These are phyloP conservation scores for Murina feae DNA, from an alignment of 2,113 vertebrate genomes.

Conservation along the genomic window DNA sequence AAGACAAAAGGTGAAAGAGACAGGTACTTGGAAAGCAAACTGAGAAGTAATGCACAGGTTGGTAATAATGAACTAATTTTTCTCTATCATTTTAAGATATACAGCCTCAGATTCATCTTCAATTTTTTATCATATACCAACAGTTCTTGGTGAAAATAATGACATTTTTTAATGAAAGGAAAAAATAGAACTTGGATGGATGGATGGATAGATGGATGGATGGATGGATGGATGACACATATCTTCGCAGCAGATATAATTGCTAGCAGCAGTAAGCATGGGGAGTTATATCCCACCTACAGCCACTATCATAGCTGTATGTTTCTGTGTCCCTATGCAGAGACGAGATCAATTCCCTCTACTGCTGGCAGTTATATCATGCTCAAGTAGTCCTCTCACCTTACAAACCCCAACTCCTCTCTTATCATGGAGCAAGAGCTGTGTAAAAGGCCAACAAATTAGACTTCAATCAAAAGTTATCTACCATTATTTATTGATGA, in stretches of 20 bases:
- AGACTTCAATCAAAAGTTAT: neutral
- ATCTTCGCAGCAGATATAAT: neutral
- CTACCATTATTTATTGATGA: neutral
- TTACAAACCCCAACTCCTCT: neutral
- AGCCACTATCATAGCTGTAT: neutral
- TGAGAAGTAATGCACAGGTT: neutral
- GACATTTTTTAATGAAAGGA: slow-evolving; percentile 7
- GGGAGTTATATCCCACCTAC: neutral
- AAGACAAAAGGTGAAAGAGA: neutral
- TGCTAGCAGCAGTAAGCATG: neutral
- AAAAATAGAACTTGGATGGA: neutral
- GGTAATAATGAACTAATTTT: neutral
- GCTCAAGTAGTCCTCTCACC: neutral
- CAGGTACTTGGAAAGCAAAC: slow-evolving; percentile 3
- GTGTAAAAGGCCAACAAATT: neutral
- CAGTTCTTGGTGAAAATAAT: neutral
- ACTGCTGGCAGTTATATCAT: neutral
- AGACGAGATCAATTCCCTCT: neutral
- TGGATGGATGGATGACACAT: neutral
- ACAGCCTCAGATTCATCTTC: neutral
- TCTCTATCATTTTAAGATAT: neutral
- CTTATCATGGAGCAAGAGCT: neutral
- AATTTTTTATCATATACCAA: neutral
- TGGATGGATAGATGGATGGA: neutral
- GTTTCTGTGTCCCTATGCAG: neutral